Conservation (phyloP, 1,140 invertebrate genomes). For the Microvelia longipes region DNA sequence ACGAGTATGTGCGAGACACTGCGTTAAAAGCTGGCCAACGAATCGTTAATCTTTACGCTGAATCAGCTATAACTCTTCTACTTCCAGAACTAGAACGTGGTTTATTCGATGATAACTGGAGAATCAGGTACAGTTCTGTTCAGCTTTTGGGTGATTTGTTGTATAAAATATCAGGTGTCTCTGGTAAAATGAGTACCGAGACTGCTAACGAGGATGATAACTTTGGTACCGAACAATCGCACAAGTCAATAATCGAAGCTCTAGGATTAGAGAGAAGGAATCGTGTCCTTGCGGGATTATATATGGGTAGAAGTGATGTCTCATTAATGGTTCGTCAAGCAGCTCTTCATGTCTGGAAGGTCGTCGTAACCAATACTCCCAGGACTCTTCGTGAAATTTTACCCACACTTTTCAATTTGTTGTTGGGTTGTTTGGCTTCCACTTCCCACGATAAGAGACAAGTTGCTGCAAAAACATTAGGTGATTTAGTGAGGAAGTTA, state of each 20-base stretch:
- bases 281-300: slow-evolving; percentile 83
- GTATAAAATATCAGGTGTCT: slow-evolving; percentile 91
- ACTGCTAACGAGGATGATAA: slow-evolving; percentile 97
- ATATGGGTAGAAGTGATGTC: slow-evolving; percentile 95
- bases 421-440: slow-evolving; percentile 84
- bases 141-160: slow-evolving; percentile 91
- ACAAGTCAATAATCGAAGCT: slow-evolving; percentile 73
- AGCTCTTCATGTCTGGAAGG: slow-evolving; percentile 94
- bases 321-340: slow-evolving; percentile 93
- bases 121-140: slow-evolving; percentile 82
- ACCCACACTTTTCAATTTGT: slow-evolving; percentile 78
- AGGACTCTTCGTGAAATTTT: slow-evolving; percentile 91
- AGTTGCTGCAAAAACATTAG: slow-evolving; percentile 83
- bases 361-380: slow-evolving; percentile 90
- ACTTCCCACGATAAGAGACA: slow-evolving; percentile 91
- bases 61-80: slow-evolving; percentile 83
- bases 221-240: slow-evolving; percentile 94
- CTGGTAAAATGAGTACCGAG: slow-evolving; percentile 97
- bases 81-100: slow-evolving; percentile 88
- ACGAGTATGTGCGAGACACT: slow-evolving; percentile 95
- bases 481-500: slow-evolving; percentile 91
- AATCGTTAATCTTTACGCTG: slow-evolving; percentile 91
- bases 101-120: slow-evolving; percentile 94
- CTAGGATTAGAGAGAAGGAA: slow-evolving; percentile 81
- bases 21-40: slow-evolving; percentile 90